phyloP scores from a whole-genome alignment of 1,140 invertebrate species.

The Augochlora pura region DNA sequence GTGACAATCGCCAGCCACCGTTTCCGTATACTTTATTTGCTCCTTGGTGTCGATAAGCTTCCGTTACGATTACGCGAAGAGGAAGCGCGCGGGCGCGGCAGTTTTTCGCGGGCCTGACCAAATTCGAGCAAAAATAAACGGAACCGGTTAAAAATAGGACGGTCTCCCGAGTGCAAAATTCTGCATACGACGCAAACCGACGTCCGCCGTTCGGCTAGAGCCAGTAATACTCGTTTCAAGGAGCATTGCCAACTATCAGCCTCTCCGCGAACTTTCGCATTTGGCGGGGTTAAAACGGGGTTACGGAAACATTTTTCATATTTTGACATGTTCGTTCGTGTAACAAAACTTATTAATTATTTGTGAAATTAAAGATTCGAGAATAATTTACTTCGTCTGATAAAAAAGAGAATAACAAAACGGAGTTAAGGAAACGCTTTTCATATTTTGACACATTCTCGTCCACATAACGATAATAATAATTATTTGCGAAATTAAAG shows the following conservation, averaged over 20 bases:
- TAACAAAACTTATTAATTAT: too few species aligned
- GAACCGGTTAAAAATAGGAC: constrained; percentile 4
- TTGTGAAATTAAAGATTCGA: too few species aligned
- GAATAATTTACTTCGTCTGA: too few species aligned
- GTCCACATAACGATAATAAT: too few species aligned
- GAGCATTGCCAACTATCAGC: not conserved
- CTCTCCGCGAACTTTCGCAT: constrained; percentile 1
- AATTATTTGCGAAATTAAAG: too few species aligned
- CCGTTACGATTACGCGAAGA: too few species aligned
- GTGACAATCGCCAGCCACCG: not conserved
- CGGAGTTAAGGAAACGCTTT: too few species aligned
- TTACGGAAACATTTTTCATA: too few species aligned
- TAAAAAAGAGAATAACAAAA: too few species aligned
- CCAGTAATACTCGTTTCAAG: not conserved
- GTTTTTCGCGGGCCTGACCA: not conserved
- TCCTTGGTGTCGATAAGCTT: not conserved
- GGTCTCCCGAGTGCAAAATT: not conserved
- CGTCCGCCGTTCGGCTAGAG: not conserved
- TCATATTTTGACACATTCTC: too few species aligned
- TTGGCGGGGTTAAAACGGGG: not conserved
- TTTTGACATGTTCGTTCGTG: too few species aligned
- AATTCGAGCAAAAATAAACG: not conserved
- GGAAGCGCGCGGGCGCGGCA: not conserved
- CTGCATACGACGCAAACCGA: not conserved
- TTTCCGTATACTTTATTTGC: not conserved